phyloP scores from a whole-genome alignment of 2,797 vertebrate genomes.

The Buphagus erythrorhynchus region DNA sequence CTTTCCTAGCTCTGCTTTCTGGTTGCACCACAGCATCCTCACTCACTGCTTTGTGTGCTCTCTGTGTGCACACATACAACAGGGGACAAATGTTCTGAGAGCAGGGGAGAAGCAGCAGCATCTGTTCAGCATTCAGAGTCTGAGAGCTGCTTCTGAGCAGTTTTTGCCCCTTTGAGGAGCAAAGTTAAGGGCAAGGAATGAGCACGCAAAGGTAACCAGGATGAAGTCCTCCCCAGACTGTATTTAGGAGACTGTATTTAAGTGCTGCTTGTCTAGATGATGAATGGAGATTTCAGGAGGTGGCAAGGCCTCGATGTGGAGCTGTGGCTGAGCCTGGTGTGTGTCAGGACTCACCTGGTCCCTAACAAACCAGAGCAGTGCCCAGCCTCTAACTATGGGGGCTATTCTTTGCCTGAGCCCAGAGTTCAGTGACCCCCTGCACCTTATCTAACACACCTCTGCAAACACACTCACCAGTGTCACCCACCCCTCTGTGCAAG shows the following conservation, averaged over 20 bases:
- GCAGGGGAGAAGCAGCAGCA: neutral
- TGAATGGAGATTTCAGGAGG: neutral
- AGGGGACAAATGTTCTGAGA: rapidly evolving
- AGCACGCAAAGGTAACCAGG: neutral
- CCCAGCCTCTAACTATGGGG: neutral
- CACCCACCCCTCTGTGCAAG: neutral
- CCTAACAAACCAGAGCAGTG: neutral
- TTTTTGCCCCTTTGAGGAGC: neutral
- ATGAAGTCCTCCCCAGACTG: neutral
- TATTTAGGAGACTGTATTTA: neutral
- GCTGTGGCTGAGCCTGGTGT: neutral
- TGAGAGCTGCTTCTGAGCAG: neutral
- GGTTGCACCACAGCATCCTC: neutral
- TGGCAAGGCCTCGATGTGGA: neutral
- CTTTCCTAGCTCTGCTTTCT: neutral
- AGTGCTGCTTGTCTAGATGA: neutral
- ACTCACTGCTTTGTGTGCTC: too few relatives aligned
- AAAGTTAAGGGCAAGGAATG: neutral
- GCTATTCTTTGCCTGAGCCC: neutral
- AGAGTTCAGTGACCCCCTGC: rapidly evolving
- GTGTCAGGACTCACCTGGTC: neutral
- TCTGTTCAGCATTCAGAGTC: neutral
- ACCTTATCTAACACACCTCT: neutral
- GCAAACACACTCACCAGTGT: neutral
- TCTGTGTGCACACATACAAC: neutral